Evolutionary conservation across 1,140 invertebrate genomes (phyloP), one percentile per base, ranked within the genome.

Genomic region (Kradibia gibbosae): DNA sequence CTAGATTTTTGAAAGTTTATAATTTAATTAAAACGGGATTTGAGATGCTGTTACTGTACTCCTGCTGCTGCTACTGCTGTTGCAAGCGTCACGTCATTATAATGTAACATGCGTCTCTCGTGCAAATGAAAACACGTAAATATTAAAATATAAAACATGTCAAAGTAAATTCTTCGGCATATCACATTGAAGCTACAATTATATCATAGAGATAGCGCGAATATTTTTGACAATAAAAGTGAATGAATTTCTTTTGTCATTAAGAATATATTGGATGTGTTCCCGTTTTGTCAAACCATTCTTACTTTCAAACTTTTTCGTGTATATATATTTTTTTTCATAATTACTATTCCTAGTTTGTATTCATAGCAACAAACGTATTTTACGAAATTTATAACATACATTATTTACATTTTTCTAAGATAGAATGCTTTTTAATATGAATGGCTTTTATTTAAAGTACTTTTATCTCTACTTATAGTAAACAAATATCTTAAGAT

Each of bases 11-110:
- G 17, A 73, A 80, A 60, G 15, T 62, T 80, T 36, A 20, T 53
- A 73, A 73, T 80, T 80, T 60, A 72, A 73, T 80, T 60, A 80
- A 71, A 80, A 34, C n/a, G 78, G n/a, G 70, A 72, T 73, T 80
- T 73, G 65, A 70, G 60, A 34, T 48, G 60, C 57, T 65, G n/a
- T 22, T 31, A 22, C 11, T 36, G 28, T 31, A 22, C 3, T 36
- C 11, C 0, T 62, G 13, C 25, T 17, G 15, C 15, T 17, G 31
- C 15, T 34, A 7, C 13, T 34, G 60, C 11, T 62, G 2, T 36
- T 34, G 60, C 60, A 34, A 36, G 15, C 60, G 60, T 62, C 28
- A 62, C 4, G 60, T 62, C 60, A 17, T 62, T 62, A 62, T 34
- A 3, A 15, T 62, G 60, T 62, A 34, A 34, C 60, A 15, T 31